Conservation (phyloP, 2,113 vertebrate genomes). For the Stomatorhinus ivindoensis region DNA sequence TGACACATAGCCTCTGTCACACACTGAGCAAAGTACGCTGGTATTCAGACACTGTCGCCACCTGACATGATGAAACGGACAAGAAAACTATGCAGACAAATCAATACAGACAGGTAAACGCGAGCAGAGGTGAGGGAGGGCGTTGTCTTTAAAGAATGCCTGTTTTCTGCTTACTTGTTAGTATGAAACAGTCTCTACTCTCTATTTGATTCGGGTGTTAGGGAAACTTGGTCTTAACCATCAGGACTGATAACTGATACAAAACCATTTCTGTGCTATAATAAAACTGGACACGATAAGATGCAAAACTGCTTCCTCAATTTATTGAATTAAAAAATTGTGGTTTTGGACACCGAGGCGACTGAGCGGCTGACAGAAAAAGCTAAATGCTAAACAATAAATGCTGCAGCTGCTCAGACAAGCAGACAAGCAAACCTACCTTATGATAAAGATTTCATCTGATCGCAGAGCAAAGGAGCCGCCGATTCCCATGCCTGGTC, state of each 20-base stretch:
- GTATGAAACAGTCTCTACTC: background rate
- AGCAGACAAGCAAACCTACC: slow-evolving; percentile 50
- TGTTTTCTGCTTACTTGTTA: background rate
- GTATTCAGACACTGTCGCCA: background rate
- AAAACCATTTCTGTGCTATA: background rate
- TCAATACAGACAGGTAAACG: background rate
- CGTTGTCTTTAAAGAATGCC: background rate
- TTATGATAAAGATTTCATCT: slow-evolving; percentile 76
- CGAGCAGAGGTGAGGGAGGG: background rate
- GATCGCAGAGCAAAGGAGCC: slow-evolving; percentile 75
- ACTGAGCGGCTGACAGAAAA: slow-evolving; percentile 5
- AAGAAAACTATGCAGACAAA: background rate
- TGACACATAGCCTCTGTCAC: background rate
- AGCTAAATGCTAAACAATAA: background rate
- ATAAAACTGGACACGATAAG: background rate
- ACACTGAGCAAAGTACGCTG: background rate
- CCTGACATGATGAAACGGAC: background rate
- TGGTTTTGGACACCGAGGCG: background rate
- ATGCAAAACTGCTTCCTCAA: background rate
- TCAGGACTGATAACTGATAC: background rate
- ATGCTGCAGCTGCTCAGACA: background rate
- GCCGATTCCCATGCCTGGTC: slow-evolving; percentile 73
- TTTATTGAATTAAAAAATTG: background rate
- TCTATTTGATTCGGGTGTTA: background rate
- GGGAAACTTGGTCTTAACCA: background rate